Conservation (phyloP, 2,888 invertebrate species). For the Trachelus tabidus region DNA sequence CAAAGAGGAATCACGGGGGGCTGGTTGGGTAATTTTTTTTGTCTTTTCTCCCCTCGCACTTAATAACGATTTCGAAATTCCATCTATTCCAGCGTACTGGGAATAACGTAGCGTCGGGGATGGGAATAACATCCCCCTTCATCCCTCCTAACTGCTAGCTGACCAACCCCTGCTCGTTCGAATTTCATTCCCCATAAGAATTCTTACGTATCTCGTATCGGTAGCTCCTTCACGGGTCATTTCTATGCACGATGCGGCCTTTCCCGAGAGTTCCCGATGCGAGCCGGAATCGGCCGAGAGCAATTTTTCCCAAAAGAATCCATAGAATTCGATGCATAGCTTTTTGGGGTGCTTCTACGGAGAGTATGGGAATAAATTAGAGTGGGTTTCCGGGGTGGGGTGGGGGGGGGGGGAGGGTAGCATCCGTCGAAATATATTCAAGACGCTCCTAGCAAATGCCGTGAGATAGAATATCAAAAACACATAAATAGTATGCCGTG, state of each 20-base stretch:
- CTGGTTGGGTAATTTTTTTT: background rate
- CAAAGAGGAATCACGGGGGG: background rate
- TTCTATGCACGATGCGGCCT: slow-evolving; percentile 44
- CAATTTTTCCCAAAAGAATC: slow-evolving; percentile 53
- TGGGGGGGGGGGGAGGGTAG: background rate
- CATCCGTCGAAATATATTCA: slow-evolving; percentile 18
- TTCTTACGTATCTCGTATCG: slow-evolving; percentile 44
- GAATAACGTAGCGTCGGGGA: background rate
- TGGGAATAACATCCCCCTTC: background rate
- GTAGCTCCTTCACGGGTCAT: slow-evolving; percentile 21
- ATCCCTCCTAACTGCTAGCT: background rate
- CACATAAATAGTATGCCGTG: slow-evolving; percentile 15
- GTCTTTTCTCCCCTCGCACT: background rate
- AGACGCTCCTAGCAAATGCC: slow-evolving; percentile 9
- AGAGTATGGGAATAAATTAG: slow-evolving; percentile 47
- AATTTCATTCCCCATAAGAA: slow-evolving; percentile 54
- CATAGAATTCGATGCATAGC: slow-evolving; percentile 54
- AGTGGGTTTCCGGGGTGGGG: slow-evolving; percentile 7
- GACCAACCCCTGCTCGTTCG: slow-evolving; percentile 31
- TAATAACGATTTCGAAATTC: background rate
- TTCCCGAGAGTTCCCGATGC: background rate
- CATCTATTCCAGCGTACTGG: background rate
- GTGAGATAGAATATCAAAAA: slow-evolving; percentile 21
- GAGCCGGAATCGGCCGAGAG: slow-evolving; percentile 12
- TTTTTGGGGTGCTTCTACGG: slow-evolving; percentile 24